phyloP scores from a whole-genome alignment of 2,797 vertebrate genomes.

The Antrozous pallidus region DNA sequence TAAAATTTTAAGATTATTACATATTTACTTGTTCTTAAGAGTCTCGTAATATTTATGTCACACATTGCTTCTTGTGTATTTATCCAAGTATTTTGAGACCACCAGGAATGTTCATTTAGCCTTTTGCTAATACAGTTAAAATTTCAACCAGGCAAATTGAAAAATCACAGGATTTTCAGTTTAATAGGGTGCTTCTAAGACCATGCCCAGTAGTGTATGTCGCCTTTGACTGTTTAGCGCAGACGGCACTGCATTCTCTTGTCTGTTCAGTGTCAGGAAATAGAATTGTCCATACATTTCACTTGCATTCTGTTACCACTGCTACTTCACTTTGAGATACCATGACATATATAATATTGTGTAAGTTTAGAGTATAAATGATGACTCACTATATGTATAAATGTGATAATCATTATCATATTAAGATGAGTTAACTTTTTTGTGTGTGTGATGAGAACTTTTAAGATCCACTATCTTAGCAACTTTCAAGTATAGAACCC shows the following conservation, averaged over 20 bases:
- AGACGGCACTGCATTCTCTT: neutral
- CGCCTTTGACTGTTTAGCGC: neutral
- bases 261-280: neutral
- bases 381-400: neutral
- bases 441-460: neutral
- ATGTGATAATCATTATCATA: neutral
- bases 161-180: neutral
- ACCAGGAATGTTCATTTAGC: neutral
- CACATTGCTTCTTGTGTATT: neutral
- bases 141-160: neutral
- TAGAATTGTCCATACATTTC: neutral
- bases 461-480: neutral
- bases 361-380: neutral
- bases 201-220: neutral
- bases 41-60: neutral
- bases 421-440: neutral
- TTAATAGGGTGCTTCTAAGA: neutral
- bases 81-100: neutral
- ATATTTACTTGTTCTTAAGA: neutral
- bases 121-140: neutral
- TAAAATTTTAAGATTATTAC: neutral
- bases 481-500: neutral
- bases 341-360: neutral
- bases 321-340: neutral
- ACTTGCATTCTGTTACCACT: neutral